A percentile compares a stretch with the other conserved stretches of the same genome.
Evolutionary conservation across 2,888 invertebrate species (phyloP).

Genomic region (Lapara coniferarum): DNA sequence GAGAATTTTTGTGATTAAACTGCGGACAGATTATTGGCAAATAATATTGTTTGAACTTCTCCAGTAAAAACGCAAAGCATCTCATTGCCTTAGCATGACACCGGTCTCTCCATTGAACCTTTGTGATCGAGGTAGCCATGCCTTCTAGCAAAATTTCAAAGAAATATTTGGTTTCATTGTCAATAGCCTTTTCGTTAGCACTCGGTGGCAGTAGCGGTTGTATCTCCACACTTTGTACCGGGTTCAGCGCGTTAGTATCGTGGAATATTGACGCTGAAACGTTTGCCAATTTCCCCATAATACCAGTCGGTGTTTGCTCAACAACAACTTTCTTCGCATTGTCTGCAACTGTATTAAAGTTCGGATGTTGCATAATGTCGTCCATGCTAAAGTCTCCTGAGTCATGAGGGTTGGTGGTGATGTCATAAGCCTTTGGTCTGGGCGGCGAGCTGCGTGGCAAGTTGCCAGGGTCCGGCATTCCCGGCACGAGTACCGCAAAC

Average conservation of each 20-base stretch:
- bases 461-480: constrained; percentile 86
- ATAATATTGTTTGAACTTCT: constrained; percentile 95
- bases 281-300: constrained; percentile 83
- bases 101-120: constrained; percentile 95
- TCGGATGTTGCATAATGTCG: constrained; percentile 85
- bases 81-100: constrained; percentile 90
- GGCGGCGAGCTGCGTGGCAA: constrained; percentile 75
- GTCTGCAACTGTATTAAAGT: constrained; percentile 71
- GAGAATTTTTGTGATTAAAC: constrained; percentile 90
- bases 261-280: constrained; percentile 87
- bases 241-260: constrained; percentile 88
- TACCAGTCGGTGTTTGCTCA: constrained; percentile 77
- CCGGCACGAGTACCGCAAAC: constrained; percentile 95
- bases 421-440: constrained; percentile 73
- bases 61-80: constrained; percentile 95
- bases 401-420: constrained; percentile 63
- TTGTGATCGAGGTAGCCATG: constrained; percentile 95
- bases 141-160: constrained; percentile 94
- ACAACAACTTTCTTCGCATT: constrained; percentile 79
- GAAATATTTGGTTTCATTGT: constrained; percentile 93
- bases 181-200: constrained; percentile 92
- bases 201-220: constrained; percentile 91
- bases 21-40: constrained; percentile 95
- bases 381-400: constrained; percentile 82
- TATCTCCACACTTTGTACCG: constrained; percentile 90